These are phyloP conservation scores for Ectropis grisescens DNA, from an alignment of 1,140 invertebrate species.

Conservation along the genomic window DNA sequence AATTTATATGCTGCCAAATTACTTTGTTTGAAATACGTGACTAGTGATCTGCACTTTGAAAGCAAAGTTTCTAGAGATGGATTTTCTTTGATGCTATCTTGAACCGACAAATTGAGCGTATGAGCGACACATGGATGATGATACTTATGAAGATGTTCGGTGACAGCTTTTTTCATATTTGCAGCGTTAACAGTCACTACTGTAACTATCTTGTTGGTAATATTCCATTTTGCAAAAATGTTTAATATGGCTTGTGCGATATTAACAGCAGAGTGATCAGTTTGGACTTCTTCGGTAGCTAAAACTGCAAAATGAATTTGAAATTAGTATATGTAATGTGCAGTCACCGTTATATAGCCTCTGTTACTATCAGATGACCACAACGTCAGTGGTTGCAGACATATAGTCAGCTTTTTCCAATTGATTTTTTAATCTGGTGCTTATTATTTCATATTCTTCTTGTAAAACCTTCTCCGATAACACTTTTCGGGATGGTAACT, in stretches of 20 bases:
- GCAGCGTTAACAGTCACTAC: slow-evolving; percentile 2
- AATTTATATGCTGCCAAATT: slow-evolving; percentile 5
- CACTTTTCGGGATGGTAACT: too few relatives aligned
- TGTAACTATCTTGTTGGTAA: not conserved
- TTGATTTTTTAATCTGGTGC: too few relatives aligned
- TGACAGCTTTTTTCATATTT: slow-evolving; percentile 1
- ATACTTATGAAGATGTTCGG: slow-evolving; percentile 2
- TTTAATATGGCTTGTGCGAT: slow-evolving; percentile 1
- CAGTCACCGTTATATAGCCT: too few relatives aligned
- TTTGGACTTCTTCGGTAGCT: too few relatives aligned
- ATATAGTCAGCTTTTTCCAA: too few relatives aligned
- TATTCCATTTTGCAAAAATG: not conserved
- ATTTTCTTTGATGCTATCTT: slow-evolving; percentile 10
- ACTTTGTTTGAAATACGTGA: slow-evolving; percentile 6
- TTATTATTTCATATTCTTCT: too few relatives aligned
- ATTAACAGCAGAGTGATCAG: not conserved
- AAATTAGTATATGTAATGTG: too few relatives aligned
- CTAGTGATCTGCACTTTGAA: slow-evolving; percentile 8
- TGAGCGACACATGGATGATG: slow-evolving; percentile 3
- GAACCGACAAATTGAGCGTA: slow-evolving; percentile 6
- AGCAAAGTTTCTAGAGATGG: slow-evolving; percentile 5
- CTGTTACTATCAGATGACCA: too few relatives aligned
- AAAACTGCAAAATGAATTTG: too few relatives aligned
- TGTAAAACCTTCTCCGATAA: too few relatives aligned
- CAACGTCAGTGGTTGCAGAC: too few relatives aligned